Percentiles rank a stretch among this genome's conserved stretches.
Evolutionary conservation across 2,888 invertebrate genomes (phyloP).

Genomic region (Omphaloscelis lunosa): DNA sequence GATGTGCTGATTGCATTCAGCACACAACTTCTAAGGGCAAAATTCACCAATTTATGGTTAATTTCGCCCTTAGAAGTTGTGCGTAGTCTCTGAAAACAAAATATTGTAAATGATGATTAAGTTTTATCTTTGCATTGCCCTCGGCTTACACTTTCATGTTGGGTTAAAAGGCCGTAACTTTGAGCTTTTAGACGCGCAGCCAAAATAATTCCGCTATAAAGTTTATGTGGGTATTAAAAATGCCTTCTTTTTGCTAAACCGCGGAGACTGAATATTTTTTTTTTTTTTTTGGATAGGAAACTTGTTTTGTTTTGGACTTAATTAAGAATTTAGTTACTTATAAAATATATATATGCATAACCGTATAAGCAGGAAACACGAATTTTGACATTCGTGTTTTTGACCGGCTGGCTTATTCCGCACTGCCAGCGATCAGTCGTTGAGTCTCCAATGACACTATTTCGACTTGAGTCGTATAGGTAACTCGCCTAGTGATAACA

Average conservation of each 20-base stretch:
- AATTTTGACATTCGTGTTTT: background rate
- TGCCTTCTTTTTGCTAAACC: background rate
- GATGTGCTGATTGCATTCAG: background rate
- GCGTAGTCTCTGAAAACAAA: conserved; percentile 18
- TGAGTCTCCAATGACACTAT: background rate
- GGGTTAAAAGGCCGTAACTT: conserved; percentile 34
- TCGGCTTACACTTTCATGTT: conserved; percentile 15
- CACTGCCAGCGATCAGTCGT: no score
- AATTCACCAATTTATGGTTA: no score
- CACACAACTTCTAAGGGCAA: no score
- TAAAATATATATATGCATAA: background rate
- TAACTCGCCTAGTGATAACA: background rate
- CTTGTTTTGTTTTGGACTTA: background rate
- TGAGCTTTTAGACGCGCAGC: conserved; percentile 21
- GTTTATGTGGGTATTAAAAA: conserved; percentile 27
- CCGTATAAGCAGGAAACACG: background rate
- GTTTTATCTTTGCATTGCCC: conserved; percentile 33
- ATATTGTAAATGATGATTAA: conserved; percentile 31
- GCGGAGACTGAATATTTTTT: background rate
- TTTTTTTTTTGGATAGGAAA: background rate
- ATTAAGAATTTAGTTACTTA: no score
- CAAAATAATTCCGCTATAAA: conserved; percentile 31
- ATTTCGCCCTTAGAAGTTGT: conserved; percentile 1
- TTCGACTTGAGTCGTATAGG: background rate
- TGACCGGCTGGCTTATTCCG: no score